Conservation (phyloP, 2,888 invertebrate genomes). For the Arenicola marina region DNA sequence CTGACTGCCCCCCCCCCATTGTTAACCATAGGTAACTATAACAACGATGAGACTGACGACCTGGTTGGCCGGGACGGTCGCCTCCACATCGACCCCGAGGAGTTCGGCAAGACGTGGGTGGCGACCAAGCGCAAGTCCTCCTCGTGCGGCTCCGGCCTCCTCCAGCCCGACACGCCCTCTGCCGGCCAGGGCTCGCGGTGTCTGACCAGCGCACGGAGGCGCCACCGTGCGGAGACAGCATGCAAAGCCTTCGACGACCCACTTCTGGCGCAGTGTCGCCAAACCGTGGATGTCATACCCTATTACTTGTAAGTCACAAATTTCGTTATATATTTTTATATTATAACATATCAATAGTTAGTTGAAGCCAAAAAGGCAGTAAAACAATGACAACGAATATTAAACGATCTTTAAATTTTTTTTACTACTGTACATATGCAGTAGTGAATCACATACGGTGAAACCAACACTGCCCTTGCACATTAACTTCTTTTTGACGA, state of each 20-base stretch:
- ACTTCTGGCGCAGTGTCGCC: neutral
- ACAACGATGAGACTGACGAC: conserved; percentile 84
- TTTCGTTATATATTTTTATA: too few species aligned
- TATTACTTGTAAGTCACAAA: neutral
- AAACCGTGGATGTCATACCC: neutral
- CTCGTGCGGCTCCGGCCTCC: too few species aligned
- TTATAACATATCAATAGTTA: too few species aligned
- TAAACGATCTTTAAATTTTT: too few species aligned
- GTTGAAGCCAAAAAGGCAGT: too few species aligned
- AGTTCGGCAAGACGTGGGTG: conserved; percentile 88
- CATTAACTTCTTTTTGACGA: too few species aligned
- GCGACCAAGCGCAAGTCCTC: conserved; percentile 73
- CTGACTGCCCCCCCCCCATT: too few species aligned
- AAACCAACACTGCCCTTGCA: too few species aligned
- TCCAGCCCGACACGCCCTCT: too few species aligned
- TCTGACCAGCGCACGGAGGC: neutral
- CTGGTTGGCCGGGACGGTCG: conserved; percentile 63
- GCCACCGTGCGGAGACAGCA: neutral
- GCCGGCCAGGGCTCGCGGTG: neutral
- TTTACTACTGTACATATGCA: too few species aligned
- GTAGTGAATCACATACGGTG: too few species aligned
- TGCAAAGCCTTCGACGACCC: neutral
- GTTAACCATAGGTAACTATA: conserved; percentile 71
- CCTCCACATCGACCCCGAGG: conserved; percentile 70
- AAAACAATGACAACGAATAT: too few species aligned